Evolutionary conservation across 2,797 vertebrate species (phyloP), one percentile per base, ranked within the genome.

Genomic region (Spea hammondii): DNA sequence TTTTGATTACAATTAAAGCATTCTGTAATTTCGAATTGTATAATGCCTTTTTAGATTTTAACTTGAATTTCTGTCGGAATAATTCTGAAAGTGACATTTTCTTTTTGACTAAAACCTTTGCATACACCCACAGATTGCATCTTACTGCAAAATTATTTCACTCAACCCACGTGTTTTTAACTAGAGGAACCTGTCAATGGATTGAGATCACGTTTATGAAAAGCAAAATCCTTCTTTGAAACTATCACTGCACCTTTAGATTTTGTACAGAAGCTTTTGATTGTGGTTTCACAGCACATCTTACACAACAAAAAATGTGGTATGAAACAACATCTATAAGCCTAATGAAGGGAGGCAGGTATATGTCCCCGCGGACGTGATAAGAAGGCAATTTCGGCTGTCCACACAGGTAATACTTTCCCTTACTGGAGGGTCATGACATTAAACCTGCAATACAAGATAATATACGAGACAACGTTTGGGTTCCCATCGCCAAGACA

Each of bases 81-180:
- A 1, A 81, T 72, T 76, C 77, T 74, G 66, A 66, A 81, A 81
- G 50, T 81, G 79, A 72, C 74, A 81, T 77, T 77, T 81, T 76
- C 79, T 72, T 60, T 67, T 76, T 62, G 68, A 77, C 73, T 76
- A 64, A 65, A 76, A 59, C 68, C 69, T 76, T 81, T 48, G 72
- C 44, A 66, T 71, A 84, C 4, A 74, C 51, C 69, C 74, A 74
- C 0, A 81, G 55, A 60, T 68, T 32, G 5, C 6, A 70, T 62
- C 11, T 83, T 49, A 60, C 55, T 47, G 62, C 0, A 48, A 53
- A 74, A 79, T 69, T 4, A 59, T 75, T 83, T 82, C 59, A 75
- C 46, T 67, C 64, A 84, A 46, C 6, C 5, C 70, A 79, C 0
- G 0, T 51, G 17, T 64, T 80, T 80, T 71, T 50, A 7, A 50